These are phyloP conservation scores for Stenichneumon culpator DNA, from an alignment of 2,888 invertebrate species.

Conservation along the genomic window DNA sequence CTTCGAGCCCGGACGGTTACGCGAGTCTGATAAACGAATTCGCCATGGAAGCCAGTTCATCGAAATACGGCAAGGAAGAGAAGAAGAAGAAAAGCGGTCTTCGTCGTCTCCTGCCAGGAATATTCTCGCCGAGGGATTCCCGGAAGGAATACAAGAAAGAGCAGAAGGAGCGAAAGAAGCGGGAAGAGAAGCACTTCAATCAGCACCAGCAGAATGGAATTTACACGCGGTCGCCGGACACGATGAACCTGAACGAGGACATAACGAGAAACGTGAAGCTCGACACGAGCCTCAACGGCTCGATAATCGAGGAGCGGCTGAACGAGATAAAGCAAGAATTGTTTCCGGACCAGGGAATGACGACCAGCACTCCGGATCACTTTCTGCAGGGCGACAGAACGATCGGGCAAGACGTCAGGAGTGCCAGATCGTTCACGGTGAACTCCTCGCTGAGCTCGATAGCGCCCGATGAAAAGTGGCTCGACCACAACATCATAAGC, in stretches of 20 bases:
- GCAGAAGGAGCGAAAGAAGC: constrained; percentile 76
- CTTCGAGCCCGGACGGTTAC: constrained; percentile 77
- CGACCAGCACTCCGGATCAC: constrained; percentile 81
- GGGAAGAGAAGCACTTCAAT: constrained; percentile 80
- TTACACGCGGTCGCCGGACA: constrained; percentile 81
- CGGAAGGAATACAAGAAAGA: constrained; percentile 81
- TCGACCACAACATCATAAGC: constrained; percentile 77
- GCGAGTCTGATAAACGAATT: constrained; percentile 80
- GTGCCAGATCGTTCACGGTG: constrained; percentile 73
- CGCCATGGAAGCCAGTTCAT: constrained; percentile 79
- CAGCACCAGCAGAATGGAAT: constrained; percentile 82
- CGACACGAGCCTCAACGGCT: constrained; percentile 80
- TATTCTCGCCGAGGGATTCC: constrained; percentile 82
- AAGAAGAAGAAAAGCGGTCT: constrained; percentile 81
- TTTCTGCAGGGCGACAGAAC: constrained; percentile 73
- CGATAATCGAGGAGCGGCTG: constrained; percentile 80
- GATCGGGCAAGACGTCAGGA: constrained; percentile 68
- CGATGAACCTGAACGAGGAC: constrained; percentile 82
- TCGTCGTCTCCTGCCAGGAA: constrained; percentile 79
- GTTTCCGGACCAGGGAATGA: constrained; percentile 79
- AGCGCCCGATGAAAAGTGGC: constrained; percentile 79
- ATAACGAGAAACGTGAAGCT: constrained; percentile 81
- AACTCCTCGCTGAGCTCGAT: constrained; percentile 79
- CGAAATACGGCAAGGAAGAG: constrained; percentile 84
- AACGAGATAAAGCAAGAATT: constrained; percentile 82